Percentiles rank a stretch among this genome's conserved stretches.
phyloP scores from a whole-genome alignment of 2,888 invertebrate species.

The Octonoba sinensis region DNA sequence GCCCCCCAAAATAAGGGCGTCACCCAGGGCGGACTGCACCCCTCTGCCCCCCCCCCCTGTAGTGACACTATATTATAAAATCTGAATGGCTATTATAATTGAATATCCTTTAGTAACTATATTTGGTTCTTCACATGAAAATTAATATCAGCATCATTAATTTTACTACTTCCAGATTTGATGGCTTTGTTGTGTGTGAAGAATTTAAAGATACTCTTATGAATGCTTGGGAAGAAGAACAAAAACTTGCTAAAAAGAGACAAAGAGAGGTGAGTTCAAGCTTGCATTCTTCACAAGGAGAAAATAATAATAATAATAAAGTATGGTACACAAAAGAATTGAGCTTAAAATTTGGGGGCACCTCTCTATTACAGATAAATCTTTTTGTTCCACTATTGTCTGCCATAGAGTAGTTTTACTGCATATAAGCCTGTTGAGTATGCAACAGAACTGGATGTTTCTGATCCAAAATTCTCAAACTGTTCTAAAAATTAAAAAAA shows the following conservation, averaged over 20 bases:
- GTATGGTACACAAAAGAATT: background rate
- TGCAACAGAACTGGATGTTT: no score
- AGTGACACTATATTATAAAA: no score
- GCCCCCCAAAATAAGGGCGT: no score
- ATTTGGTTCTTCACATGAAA: background rate
- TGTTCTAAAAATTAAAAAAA: no score
- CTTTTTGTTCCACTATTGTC: background rate
- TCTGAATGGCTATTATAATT: background rate
- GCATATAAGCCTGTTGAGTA: no score
- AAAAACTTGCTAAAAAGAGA: constrained; percentile 70
- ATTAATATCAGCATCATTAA: no score
- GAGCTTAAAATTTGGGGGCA: no score
- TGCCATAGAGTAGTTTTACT: no score
- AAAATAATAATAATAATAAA: background rate
- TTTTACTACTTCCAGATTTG: constrained; percentile 73
- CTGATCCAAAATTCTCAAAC: no score
- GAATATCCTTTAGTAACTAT: background rate
- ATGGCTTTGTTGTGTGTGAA: constrained; percentile 93
- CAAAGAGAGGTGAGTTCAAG: constrained; percentile 68
- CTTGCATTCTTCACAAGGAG: background rate
- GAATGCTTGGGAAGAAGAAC: constrained; percentile 85
- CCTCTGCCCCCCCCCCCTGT: no score
- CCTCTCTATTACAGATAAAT: no score
- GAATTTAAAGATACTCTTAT: constrained; percentile 87
- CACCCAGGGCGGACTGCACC: no score